Base-by-base conservation (phyloP, 1,140 invertebrate species). In the Papilio glaucus region DNA sequence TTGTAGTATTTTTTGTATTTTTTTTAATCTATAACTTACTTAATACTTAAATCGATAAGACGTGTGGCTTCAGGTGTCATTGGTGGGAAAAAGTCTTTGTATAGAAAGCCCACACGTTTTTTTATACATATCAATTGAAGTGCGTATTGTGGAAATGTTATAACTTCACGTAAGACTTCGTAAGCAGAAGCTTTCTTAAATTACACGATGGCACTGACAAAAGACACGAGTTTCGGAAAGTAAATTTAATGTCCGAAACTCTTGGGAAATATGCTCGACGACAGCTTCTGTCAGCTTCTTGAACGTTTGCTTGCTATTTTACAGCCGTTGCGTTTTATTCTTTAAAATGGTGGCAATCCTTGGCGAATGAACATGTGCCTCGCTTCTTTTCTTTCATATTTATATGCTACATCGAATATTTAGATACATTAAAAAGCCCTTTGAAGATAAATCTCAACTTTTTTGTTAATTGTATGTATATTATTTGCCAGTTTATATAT, bases 31-130 rank as follows among this genome's bases (percentile, higher is more conserved):
- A 85, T 77, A 90, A 90, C 89, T 92, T 90, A 91, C 79, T 87
- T 91, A 92, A 91, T 92, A 91, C 90, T 92, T 90, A 91, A 79
- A 84, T 85, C 85, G n/a, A n/a, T 79, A 85, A 88, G 87, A 89
- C 89, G 89, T 92, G 89, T 92, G 89, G 86, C 84, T 86, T 89
- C 83, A 81, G 88, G 82, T 90, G 87, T 88, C 82, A 86, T 92
- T 90, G 88, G 90, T 90, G 89, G 90, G 90, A 84, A 88, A n/a
- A 75, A 84, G 77, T 88, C 83, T 89, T 89, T 88, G 84, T 89
- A 85, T 85, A 76, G 80, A 74, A 83, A 82, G 63, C 80, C 83
- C 85, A 87, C 86, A 89, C 90, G 86, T 82, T 78, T 80, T 81
- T 85, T 74, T 71, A 74, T 77, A 76, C n/a, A 33, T 73, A 65